These are phyloP conservation scores for Paramisgurnus dabryanus DNA, from an alignment of 2,113 vertebrate genomes.

Conservation along the genomic window DNA sequence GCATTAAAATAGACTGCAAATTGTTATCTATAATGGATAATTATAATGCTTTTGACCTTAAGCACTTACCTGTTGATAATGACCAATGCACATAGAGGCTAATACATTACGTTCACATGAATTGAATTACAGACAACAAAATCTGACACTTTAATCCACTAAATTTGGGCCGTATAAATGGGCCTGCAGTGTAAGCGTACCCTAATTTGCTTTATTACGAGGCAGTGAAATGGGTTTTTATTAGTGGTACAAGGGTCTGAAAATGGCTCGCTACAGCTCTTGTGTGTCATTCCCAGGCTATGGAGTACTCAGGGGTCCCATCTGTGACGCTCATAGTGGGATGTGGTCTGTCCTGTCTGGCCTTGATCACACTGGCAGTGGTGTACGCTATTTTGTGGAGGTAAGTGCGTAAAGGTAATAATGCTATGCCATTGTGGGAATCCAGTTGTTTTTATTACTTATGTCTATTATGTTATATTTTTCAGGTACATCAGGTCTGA, in stretches of 20 bases:
- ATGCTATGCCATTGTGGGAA: neutral
- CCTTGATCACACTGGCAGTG: constrained; percentile 92
- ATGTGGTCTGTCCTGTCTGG: constrained; percentile 97
- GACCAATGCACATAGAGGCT: neutral
- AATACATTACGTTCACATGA: constrained; percentile 10
- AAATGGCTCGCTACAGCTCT: constrained; percentile 54
- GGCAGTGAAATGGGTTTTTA: constrained; percentile 31
- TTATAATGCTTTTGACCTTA: neutral
- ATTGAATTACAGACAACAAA: constrained; percentile 11
- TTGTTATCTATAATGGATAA: constrained; percentile 1
- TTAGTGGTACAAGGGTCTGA: constrained; percentile 22
- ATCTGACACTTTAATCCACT: constrained; percentile 15
- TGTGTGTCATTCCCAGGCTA: constrained; percentile 84
- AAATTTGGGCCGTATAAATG: constrained; percentile 11
- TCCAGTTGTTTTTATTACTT: neutral
- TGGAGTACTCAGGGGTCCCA: constrained; percentile 96
- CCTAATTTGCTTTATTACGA: constrained; percentile 38
- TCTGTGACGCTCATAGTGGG: constrained; percentile 98
- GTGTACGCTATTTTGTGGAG: constrained; percentile 97
- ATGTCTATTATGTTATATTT: constrained; percentile 15
- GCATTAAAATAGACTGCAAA: neutral
- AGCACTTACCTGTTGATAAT: constrained; percentile 16
- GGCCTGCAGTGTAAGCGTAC: neutral
- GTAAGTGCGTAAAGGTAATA: constrained; percentile 71
- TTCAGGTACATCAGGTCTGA: constrained; percentile 96